phyloP scores from a whole-genome alignment of 2,797 vertebrate genomes.

The Eulemur mongoz region DNA sequence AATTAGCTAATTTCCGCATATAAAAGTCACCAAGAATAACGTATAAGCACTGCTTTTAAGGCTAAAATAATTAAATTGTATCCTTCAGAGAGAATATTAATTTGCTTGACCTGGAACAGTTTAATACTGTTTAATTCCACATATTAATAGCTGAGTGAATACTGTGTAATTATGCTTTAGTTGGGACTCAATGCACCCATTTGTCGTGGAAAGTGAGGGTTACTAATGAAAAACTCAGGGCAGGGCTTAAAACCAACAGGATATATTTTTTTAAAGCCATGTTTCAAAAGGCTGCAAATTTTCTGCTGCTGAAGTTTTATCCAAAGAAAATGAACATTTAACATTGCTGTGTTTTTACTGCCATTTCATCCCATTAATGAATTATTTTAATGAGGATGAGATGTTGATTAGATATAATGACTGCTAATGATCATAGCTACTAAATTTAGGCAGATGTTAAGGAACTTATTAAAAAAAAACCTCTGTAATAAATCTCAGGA shows the following conservation, averaged over 20 bases:
- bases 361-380: conserved; percentile 83
- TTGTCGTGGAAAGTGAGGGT: not conserved
- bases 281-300: conserved; percentile 66
- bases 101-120: not conserved
- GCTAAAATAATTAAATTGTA: not conserved
- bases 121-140: not conserved
- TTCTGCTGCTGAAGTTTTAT: conserved; percentile 75
- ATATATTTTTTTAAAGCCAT: not conserved
- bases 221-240: conserved; percentile 30
- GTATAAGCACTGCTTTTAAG: not conserved
- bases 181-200: not conserved
- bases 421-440: conserved; percentile 87
- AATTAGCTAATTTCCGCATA: not conserved
- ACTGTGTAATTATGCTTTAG: not conserved
- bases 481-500: conserved; percentile 85
- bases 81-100: not conserved
- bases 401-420: conserved; percentile 88
- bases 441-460: conserved; percentile 89
- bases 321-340: conserved; percentile 82
- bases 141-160: not conserved
- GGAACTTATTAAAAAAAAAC: conserved; percentile 84
- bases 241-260: not conserved
- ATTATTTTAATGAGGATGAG: conserved; percentile 86
- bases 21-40: not conserved
- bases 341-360: conserved; percentile 81